These are phyloP conservation scores for Limnephilus auricula DNA, from an alignment of 2,888 invertebrate genomes.

Conservation along the genomic window DNA sequence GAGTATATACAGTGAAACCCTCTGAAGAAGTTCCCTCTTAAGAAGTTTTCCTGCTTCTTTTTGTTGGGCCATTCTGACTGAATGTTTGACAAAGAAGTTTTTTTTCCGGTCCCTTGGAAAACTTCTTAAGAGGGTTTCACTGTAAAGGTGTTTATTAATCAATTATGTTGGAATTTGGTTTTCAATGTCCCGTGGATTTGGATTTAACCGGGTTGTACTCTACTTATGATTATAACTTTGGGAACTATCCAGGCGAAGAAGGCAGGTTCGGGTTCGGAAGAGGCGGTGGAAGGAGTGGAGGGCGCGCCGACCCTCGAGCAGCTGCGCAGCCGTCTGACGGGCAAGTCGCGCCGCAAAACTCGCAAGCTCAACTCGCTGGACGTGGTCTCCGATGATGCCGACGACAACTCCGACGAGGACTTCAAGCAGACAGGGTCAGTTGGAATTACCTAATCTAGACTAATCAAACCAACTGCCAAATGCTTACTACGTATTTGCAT, in stretches of 20 bases:
- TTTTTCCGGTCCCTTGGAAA: too few relatives aligned
- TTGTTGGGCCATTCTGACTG: too few relatives aligned
- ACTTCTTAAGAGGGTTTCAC: too few relatives aligned
- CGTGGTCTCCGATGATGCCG: slow-evolving; percentile 87
- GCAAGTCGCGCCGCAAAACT: slow-evolving; percentile 78
- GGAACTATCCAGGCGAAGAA: not conserved
- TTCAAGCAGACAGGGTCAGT: slow-evolving; percentile 89
- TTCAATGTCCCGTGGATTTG: too few relatives aligned
- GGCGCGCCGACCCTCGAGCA: not conserved
- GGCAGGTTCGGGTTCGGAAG: slow-evolving; percentile 64
- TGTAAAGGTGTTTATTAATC: too few relatives aligned
- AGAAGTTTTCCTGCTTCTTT: too few relatives aligned
- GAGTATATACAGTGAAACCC: too few relatives aligned
- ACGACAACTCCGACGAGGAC: slow-evolving; percentile 92
- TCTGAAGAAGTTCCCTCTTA: too few relatives aligned
- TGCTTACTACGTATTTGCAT: not conserved
- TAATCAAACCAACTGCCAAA: not conserved
- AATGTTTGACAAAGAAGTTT: too few relatives aligned
- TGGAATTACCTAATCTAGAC: not conserved
- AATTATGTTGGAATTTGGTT: too few relatives aligned
- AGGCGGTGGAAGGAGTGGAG: slow-evolving; percentile 68
- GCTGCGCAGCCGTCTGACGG: slow-evolving; percentile 22
- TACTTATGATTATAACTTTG: not conserved
- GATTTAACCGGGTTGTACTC: too few relatives aligned
- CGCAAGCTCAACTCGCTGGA: slow-evolving; percentile 89